Evolutionary conservation across 1,140 invertebrate species (phyloP).

Genomic region (Ptiloglossa arizonensis): DNA sequence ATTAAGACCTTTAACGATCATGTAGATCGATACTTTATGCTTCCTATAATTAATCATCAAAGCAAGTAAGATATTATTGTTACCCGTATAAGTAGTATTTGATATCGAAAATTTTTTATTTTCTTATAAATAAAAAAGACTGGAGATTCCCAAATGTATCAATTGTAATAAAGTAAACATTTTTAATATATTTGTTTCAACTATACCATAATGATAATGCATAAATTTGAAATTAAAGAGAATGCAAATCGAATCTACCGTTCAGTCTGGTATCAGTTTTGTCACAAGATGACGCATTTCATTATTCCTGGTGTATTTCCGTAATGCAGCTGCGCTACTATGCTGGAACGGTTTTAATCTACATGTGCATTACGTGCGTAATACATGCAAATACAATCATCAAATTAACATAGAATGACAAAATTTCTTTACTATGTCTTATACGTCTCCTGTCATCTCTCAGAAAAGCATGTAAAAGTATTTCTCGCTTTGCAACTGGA

Average conservation of each 20-base stretch:
- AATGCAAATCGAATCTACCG: not conserved
- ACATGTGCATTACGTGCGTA: too few species aligned
- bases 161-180: not conserved
- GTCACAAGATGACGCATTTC: not conserved
- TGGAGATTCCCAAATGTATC: not conserved
- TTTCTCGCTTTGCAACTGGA: not conserved
- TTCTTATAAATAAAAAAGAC: not conserved
- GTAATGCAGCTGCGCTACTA: not conserved
- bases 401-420: not conserved
- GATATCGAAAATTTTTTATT: not conserved
- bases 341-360: not conserved
- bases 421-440: not conserved
- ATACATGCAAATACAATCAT: not conserved
- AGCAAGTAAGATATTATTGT: not conserved
- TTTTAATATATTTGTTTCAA: not conserved
- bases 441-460: too few species aligned
- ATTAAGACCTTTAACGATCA: not conserved
- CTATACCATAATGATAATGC: too few species aligned
- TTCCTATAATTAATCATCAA: not conserved
- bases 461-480: not conserved
- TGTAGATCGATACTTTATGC: not conserved
- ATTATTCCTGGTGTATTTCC: conserved; percentile 6
- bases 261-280: not conserved
- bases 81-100: not conserved
- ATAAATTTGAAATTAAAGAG: not conserved